Base-by-base conservation (phyloP, 1,140 invertebrate genomes). In the Dreissena rostriformis region DNA sequence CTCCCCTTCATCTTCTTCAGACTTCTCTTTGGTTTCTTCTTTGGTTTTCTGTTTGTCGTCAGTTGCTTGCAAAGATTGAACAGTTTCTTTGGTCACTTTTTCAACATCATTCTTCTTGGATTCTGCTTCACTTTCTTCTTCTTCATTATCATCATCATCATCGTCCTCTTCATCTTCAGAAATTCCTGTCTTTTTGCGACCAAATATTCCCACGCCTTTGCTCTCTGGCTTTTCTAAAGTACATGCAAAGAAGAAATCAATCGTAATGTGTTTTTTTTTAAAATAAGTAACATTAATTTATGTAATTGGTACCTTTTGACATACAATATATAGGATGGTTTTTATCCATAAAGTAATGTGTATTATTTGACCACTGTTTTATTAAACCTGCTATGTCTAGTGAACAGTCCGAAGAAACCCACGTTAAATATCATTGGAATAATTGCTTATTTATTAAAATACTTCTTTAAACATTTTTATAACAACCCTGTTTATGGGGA, bases 131-230 rank as follows among this genome's bases (percentile, higher is more conserved):
- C 4, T 22, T 68, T 78, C 63, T 52, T 65, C 57, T 51, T 73
- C 70, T 15, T 81, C 79, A 12, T 79, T 67, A n/a, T 79, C 77
- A 24, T 81, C 79, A 14, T 74, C 39, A 10, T 81, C 79, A 57
- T 73, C 79, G 11, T 73, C 79, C 14, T 73, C 79, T 26, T 82
- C 79, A 73, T 82, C 79, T 73, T 82, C 79, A 63, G 79, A 82
- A 15, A 82, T 53, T 24, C 79, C 79, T 26, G 79, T 82, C 26
- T 82, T 82, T 52, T 82, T 82, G 22, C 57, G 63, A 11, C 79
- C 79, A 82, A 82, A 82, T 73, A 82, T 72, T 17, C 39, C 55
- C 17, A 79, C 77, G 17, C 75, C 63, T 52, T 68, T 61, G 51
- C 70, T 79, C 17, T 55, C 77, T 71, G 68, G 68, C 55, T 82